Evolutionary conservation across 2,888 invertebrate genomes (phyloP), one percentile per base, ranked within the genome.

Genomic region (Liodrosophila aerea): DNA sequence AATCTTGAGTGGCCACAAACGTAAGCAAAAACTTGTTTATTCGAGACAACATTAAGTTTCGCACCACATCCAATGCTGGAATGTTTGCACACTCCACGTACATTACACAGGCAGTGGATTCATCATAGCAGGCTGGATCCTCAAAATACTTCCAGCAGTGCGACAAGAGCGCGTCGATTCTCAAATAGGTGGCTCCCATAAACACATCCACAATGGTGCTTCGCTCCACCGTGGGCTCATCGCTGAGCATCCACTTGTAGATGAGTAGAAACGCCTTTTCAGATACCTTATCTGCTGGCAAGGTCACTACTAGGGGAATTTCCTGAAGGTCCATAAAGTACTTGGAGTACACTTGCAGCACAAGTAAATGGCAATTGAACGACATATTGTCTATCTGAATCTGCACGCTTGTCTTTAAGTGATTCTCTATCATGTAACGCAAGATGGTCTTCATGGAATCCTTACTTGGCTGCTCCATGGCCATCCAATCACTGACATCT

Each of bases 181-280:
- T 74, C 60, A 89, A 78, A 47, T 89, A 86, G 0, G 66, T 50
- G 0, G 83, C 83, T 0, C 80, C 87, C 11, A 86, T 75, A 46
- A 68, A 83, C 0, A 81, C 37, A 1, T 53, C 47, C 0, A 71
- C 4, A 39, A 81, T 61, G n/a, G 61, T 31, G 3, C 40, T 43
- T 4, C 70, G 68, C 5, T 70, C 66, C 94, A 95, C 87, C 3
- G 92, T 89, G 56, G 92, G 93, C 63, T 92, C 92, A 71, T 93
- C 93, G 9, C 93, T 93, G 68, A 95, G 92, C 95, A 95, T 95
- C 95, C 95, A 95, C 76, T 94, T 93, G 89, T 95, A 95, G 57
- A 94, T 93, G 50, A 93, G 92, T 54, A 93, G 92, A 78, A 95
- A 95, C 0, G 94, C 92, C 73, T 91, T 90, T 0, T 91, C 89